Conservation (phyloP, 30 jellyfish, hydroid and myxozoan species). For the Cassiopea xamachana region DNA sequence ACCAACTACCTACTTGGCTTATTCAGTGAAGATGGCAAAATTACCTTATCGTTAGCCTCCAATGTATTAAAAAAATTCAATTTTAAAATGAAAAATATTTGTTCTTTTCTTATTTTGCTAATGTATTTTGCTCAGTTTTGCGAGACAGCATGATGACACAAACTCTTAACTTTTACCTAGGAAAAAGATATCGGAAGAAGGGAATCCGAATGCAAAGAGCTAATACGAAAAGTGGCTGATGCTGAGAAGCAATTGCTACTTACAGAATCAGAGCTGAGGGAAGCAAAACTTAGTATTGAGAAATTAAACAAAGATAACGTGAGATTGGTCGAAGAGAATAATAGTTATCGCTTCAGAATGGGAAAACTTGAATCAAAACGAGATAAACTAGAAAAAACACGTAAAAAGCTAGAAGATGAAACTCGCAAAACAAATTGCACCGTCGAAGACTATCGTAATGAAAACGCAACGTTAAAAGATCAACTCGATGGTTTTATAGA, state of each 20-base stretch:
- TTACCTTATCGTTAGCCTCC: too few relatives aligned
- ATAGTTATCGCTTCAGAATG: conserved; percentile 53
- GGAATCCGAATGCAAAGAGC: conserved; percentile 55
- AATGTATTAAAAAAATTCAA: too few relatives aligned
- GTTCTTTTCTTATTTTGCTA: background rate
- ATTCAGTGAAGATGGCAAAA: too few relatives aligned
- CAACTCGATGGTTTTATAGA: conserved; percentile 80
- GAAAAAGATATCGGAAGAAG: conserved; percentile 78
- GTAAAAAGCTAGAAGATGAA: conserved; percentile 68
- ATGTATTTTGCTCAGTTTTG: background rate
- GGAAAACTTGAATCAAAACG: conserved; percentile 65
- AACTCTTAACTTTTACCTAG: conserved; percentile 15
- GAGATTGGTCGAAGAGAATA: conserved; percentile 74
- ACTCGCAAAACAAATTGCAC: conserved; percentile 25
- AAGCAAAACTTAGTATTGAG: conserved; percentile 38
- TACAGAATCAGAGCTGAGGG: conserved; percentile 57
- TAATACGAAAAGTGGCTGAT: conserved; percentile 35
- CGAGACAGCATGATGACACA: background rate
- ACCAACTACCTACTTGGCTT: too few relatives aligned
- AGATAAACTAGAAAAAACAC: conserved; percentile 54
- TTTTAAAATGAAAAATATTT: too few relatives aligned
- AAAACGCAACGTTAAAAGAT: conserved; percentile 58
- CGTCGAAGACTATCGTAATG: conserved; percentile 48
- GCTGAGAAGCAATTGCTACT: conserved; percentile 34
- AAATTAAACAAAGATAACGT: conserved; percentile 30